These are phyloP conservation scores for Anoncus sp. DNA, from an alignment of 2,888 invertebrate genomes.

Conservation along the genomic window DNA sequence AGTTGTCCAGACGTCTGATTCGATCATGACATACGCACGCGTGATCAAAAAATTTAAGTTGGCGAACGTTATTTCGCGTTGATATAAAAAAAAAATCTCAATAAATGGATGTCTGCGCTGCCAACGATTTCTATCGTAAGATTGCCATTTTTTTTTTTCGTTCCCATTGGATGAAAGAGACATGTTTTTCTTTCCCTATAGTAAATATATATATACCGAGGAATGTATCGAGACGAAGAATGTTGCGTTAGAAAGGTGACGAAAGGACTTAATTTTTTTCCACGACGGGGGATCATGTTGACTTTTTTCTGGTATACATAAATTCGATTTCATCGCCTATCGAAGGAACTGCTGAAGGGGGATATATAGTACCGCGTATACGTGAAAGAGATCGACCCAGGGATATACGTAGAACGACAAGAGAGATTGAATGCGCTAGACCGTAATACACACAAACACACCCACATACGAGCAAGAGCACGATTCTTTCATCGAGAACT, in stretches of 20 bases:
- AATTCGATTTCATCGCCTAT: conserved; percentile 44
- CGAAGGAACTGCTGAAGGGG: neutral
- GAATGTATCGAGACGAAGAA: neutral
- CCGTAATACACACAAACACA: conserved; percentile 8
- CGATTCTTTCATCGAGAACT: neutral
- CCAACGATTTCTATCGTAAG: too few relatives aligned
- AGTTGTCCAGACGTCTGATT: too few relatives aligned
- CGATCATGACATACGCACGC: too few relatives aligned
- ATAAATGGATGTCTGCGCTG: too few relatives aligned
- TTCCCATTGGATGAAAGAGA: neutral
- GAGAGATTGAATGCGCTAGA: conserved; percentile 36
- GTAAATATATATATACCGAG: neutral
- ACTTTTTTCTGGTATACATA: conserved; percentile 11
- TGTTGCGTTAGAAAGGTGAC: neutral
- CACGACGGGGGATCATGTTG: conserved; percentile 1
- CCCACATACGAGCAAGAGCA: neutral
- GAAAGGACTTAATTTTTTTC: conserved; percentile 3
- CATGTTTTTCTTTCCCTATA: too few relatives aligned
- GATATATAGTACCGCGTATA: neutral
- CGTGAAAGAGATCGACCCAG: conserved; percentile 36
- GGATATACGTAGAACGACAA: conserved; percentile 17
- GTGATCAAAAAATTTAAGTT: too few relatives aligned
- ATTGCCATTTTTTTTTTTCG: neutral
- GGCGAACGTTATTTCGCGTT: too few relatives aligned
- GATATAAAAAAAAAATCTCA: too few relatives aligned